Evolutionary conservation across 2,888 invertebrate species (phyloP).

Genomic region (Hirudinaria manillensis): DNA sequence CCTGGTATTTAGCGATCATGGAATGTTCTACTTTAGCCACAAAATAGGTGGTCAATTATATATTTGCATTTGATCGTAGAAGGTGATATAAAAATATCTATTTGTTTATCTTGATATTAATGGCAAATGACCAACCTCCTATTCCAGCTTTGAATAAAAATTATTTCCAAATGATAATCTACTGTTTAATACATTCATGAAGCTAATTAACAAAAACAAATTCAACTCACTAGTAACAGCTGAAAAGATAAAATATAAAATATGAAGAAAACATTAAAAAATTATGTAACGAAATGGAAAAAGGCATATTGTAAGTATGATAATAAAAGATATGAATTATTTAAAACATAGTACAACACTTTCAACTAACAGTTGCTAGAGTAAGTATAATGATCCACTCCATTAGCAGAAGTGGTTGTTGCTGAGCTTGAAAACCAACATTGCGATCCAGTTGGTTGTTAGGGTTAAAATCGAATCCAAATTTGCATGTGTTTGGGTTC

Average conservation of each 20-base stretch:
- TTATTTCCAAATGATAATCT: too few species aligned
- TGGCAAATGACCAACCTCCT: too few species aligned
- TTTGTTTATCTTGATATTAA: too few species aligned
- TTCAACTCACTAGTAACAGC: neutral
- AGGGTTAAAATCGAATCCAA: slow-evolving; percentile 4
- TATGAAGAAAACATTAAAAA: neutral
- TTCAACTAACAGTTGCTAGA: neutral
- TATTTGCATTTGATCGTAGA: too few species aligned
- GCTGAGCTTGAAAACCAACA: neutral
- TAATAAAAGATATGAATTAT: neutral
- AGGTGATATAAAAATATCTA: too few species aligned
- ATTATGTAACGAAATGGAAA: neutral
- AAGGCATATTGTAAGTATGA: neutral
- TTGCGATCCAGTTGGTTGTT: neutral
- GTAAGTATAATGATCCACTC: slow-evolving; percentile 4
- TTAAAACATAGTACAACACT: neutral
- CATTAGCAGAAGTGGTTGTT: neutral
- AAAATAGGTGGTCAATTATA: too few species aligned
- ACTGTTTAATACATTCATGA: too few species aligned
- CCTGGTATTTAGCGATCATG: too few species aligned
- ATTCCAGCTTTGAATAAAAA: too few species aligned
- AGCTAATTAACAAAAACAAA: neutral
- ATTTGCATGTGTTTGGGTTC: neutral
- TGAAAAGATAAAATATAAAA: neutral
- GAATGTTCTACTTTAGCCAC: too few species aligned